Base-by-base conservation (phyloP, 2,113 vertebrate species). In the Lates calcarifer region DNA sequence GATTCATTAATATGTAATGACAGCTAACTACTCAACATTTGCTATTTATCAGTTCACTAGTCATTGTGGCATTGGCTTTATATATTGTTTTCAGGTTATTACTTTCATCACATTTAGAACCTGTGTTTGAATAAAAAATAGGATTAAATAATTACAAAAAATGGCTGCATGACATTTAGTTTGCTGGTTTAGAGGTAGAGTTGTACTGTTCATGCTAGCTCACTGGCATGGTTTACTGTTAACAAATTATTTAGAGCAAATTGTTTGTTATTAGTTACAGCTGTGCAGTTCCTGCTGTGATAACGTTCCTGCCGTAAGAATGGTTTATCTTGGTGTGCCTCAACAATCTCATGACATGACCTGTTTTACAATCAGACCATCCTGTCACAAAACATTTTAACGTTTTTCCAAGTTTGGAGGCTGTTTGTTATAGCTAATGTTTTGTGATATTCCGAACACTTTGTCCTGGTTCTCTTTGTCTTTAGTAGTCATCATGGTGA, bases 401-500 rank as follows among this genome's bases (percentile, higher is more conserved):
- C 9, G 22, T 22, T 49, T 22, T 24, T 2, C n/a, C 15, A 0
- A 11, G 1, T 4, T 74, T 74, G 33, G n/a, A 22, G 33, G 13
- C 65, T 60, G 1, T 9, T 56, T 49, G 2, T 10, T 17, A 12
- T 43, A 12, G 24, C 43, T 70, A 47, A 51, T 26, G 29, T n/a
- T 69, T 60, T 77, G 28, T 43, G 37, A 73, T 77, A 8, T 64
- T 18, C 11, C 71, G 5, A 60, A 56, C 3, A 28, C 12, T 49
- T 18, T 71, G 12, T 22, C 26, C 15, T 33, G 9, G n/a, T 35
- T 58, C 4, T 61, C 12, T 51, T 70, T 84, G 28, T 77, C 47
- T 60, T 31, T 65, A 94, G 77, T 77, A 91, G 92, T 91, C 85
- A 93, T 84, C 89, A 98, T 99, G 97, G 97, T 99, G 92, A 97